These are phyloP conservation scores for Rhea pennata DNA, from an alignment of 2,113 vertebrate species.

Conservation along the genomic window DNA sequence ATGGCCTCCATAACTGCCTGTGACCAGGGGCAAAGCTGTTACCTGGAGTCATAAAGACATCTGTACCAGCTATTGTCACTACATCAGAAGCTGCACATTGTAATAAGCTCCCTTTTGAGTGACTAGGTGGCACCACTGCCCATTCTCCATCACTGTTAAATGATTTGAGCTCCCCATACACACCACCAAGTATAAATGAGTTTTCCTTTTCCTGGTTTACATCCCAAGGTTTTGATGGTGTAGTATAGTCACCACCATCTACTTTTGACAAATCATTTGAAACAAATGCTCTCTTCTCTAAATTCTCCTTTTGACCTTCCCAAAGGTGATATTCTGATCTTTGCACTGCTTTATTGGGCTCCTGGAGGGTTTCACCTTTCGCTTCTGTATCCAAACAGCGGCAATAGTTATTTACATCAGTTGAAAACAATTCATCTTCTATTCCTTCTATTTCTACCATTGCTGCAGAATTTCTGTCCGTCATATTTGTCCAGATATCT, in stretches of 20 bases:
- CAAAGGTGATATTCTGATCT: conserved; percentile 96
- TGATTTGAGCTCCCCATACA: conserved; percentile 96
- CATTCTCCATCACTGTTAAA: conserved; percentile 91
- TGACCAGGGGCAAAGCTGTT: conserved; percentile 94
- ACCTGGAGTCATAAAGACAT: conserved; percentile 95
- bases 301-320: conserved; percentile 88
- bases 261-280: conserved; percentile 86
- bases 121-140: conserved; percentile 89
- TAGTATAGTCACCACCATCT: conserved; percentile 93
- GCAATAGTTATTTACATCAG: conserved; percentile 86
- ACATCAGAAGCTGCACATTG: conserved; percentile 92
- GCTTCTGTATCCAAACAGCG: conserved; percentile 87
- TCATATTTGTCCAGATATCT: conserved; percentile 95
- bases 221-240: conserved; percentile 95
- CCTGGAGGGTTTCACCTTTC: conserved; percentile 79
- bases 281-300: conserved; percentile 84
- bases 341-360: conserved; percentile 91
- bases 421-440: conserved; percentile 84
- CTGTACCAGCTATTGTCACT: conserved; percentile 93
- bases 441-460: conserved; percentile 80
- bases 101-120: conserved; percentile 83
- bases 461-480: conserved; percentile 79
- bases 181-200: conserved; percentile 95
- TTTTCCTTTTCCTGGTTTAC: conserved; percentile 87
- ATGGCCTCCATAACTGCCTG: conserved; percentile 92